phyloP scores from a whole-genome alignment of 2,888 invertebrate species.

The Caenorhabditis sp. region DNA sequence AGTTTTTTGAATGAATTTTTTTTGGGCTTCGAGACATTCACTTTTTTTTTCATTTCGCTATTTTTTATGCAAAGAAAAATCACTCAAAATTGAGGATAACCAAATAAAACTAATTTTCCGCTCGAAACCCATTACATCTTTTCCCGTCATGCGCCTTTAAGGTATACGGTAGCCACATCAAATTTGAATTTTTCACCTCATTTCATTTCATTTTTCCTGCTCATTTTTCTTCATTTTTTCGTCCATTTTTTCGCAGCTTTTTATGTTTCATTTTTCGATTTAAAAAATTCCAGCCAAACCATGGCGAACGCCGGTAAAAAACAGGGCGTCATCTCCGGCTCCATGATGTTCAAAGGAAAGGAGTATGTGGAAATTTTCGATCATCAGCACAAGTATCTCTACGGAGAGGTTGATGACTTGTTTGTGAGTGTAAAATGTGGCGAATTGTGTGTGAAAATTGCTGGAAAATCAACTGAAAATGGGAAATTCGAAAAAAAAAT shows the following conservation, averaged over 20 bases:
- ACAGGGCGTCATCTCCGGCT: constrained; percentile 30
- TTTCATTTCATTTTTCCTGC: neutral
- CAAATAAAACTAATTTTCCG: neutral
- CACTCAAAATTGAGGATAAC: neutral
- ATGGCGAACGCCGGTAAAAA: neutral
- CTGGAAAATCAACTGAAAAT: neutral
- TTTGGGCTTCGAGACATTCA: neutral
- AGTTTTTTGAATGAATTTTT: neutral
- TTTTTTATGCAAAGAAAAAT: neutral
- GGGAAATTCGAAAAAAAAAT: constrained; percentile 3
- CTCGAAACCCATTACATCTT: neutral
- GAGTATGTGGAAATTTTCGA: constrained; percentile 26
- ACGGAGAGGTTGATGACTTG: constrained; percentile 20
- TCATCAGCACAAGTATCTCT: constrained; percentile 6
- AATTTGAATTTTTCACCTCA: neutral
- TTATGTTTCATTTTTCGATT: neutral
- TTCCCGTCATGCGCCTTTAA: neutral
- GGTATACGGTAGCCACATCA: neutral
- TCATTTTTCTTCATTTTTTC: neutral
- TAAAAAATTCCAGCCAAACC: too few species aligned
- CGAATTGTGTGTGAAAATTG: too few species aligned
- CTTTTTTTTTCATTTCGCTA: neutral
- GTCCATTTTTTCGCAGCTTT: neutral
- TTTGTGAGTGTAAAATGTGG: constrained; percentile 5
- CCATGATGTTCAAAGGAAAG: neutral